Evolutionary conservation across 2,797 vertebrate genomes (phyloP), one percentile per base, ranked within the genome.

Genomic region (Artibeus lituratus): DNA sequence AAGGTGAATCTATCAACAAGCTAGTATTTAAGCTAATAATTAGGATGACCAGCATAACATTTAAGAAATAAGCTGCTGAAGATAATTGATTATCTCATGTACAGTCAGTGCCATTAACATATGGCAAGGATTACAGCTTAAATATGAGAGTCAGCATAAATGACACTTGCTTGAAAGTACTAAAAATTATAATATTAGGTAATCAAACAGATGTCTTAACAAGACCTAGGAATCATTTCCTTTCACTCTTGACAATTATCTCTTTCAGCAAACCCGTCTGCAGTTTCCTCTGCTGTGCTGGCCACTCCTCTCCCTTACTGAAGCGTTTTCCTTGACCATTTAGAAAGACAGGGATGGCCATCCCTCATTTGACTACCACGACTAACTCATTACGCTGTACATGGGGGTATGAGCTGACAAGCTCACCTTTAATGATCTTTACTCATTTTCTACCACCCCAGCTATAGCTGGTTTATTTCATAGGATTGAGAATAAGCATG

Each of bases 21-120:
- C 35, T 97, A 65, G 82, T 92, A 93, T 84, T 97, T 97, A 95
- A 96, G 70, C 76, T 93, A 81, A 70, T 96, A 78, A 21, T 91
- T 59, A 91, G 96, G 87, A 91, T 95, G 90, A 94, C 81, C 65
- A 91, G 70, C 22, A 65, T 96, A 97, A 94, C 82, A 94, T 97
- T 95, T 96, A 97, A 95, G 53, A 91, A 91, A 44, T 42, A 44
- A 51, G 35, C 29, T 94, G 81, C 81, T 84, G 65, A 83, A 74
- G 83, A 44, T 94, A 80, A 95, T 86, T 78, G 89, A n/a, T 94
- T 96, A 39, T 85, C 44, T 93, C 77, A 7, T n/a, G 1, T 16
- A 15, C 24, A 35, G 26, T 32, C 65, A 69, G 59, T 89, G 35
- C 94, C 92, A 24, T 95, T 97, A 11, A 94, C 18, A 15, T 3